Conservation (phyloP, 2,888 invertebrate species). For the Cylindroiulus punctatus region DNA sequence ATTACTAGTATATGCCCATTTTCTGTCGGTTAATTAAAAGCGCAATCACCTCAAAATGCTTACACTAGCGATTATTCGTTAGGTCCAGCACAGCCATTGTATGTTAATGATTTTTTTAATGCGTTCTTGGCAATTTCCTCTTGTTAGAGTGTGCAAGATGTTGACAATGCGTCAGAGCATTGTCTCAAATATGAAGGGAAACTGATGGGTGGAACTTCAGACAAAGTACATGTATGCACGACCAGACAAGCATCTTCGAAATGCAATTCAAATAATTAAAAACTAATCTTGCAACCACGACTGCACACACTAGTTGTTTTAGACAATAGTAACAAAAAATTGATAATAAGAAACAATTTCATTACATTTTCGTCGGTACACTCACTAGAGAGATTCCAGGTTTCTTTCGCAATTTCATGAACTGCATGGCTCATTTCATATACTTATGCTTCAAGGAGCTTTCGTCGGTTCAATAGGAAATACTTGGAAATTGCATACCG, state of each 20-base stretch:
- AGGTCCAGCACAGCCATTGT: neutral
- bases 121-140: neutral
- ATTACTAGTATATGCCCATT: neutral
- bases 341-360: neutral
- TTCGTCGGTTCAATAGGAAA: neutral
- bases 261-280: conserved; percentile 4
- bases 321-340: neutral
- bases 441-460: neutral
- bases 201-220: neutral
- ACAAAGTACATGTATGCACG: neutral
- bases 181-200: neutral
- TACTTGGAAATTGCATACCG: neutral
- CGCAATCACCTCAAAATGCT: neutral
- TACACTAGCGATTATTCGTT: neutral
- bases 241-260: conserved; percentile 5
- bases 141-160: neutral
- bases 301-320: neutral
- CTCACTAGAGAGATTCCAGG: neutral
- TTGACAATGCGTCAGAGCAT: neutral
- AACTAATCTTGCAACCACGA: neutral
- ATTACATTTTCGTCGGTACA: neutral
- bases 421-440: neutral
- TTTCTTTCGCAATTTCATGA: neutral
- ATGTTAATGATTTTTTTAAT: neutral
- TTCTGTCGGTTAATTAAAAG: neutral